Evolutionary conservation across 2,113 vertebrate genomes (phyloP).

Genomic region (Sceloporus tristichus): DNA sequence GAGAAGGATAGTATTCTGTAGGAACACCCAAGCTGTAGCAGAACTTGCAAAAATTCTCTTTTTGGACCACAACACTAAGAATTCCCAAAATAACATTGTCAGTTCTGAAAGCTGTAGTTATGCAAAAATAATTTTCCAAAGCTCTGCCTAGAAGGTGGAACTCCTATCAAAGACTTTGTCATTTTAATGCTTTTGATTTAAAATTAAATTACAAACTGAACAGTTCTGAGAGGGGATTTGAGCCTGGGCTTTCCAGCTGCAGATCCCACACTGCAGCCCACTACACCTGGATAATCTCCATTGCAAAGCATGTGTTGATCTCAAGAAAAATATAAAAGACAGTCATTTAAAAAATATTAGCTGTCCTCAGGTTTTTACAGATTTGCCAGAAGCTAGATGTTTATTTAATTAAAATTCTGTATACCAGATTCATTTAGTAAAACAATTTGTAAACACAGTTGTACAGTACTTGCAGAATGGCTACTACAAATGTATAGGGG

Average conservation of each 20-base stretch:
- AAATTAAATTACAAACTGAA: not conserved
- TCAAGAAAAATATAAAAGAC: not conserved
- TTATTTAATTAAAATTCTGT: not conserved
- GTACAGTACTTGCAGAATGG: not conserved
- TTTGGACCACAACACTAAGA: no score
- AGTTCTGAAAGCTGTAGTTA: no score
- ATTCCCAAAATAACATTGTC: no score
- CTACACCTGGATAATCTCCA: not conserved
- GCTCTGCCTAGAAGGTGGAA: not conserved
- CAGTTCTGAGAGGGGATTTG: not conserved
- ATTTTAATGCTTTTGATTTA: not conserved
- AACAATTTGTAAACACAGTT: not conserved
- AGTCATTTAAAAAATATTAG: not conserved
- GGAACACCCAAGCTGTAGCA: not conserved
- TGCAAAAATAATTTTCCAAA: no score
- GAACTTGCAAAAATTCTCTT: no score
- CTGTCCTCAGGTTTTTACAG: not conserved
- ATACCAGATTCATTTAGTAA: not conserved
- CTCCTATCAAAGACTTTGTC: not conserved
- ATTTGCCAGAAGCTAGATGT: not conserved
- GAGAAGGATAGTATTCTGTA: not conserved
- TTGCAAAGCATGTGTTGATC: not conserved
- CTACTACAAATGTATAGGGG: not conserved
- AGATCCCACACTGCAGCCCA: not conserved
- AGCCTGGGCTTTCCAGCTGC: not conserved